Percentiles rank a stretch among this genome's conserved stretches.
phyloP scores from a whole-genome alignment of 2,888 invertebrate genomes.

The Nemoura dubitans region DNA sequence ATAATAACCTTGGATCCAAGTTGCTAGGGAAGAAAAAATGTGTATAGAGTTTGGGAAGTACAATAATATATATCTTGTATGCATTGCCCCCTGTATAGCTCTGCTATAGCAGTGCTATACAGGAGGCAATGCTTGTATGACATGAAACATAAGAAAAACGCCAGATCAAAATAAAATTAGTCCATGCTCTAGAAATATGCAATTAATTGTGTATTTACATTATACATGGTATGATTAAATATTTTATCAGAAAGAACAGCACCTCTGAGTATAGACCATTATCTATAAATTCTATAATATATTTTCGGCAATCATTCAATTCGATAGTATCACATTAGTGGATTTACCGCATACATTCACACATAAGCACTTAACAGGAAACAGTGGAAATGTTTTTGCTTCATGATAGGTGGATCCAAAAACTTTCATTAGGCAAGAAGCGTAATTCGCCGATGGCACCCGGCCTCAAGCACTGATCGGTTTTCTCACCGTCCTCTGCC shows the following conservation, averaged over 20 bases:
- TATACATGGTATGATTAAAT: background rate
- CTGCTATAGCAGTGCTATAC: too few species aligned
- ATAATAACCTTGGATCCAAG: too few species aligned
- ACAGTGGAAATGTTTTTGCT: background rate
- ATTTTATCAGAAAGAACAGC: conserved; percentile 3
- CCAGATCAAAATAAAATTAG: too few species aligned
- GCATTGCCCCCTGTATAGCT: too few species aligned
- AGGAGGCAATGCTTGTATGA: too few species aligned
- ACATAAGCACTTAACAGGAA: background rate
- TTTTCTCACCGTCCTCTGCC: too few species aligned
- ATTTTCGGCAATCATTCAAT: conserved; percentile 7
- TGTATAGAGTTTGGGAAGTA: too few species aligned
- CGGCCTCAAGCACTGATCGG: background rate
- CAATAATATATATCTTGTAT: too few species aligned
- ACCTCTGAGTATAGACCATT: background rate
- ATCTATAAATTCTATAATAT: too few species aligned
- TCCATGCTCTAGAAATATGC: background rate
- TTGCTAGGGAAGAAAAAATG: too few species aligned
- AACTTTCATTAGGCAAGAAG: background rate
- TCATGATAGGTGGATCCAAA: background rate
- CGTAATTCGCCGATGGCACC: background rate
- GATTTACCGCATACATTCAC: background rate
- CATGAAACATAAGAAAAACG: too few species aligned
- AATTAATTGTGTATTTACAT: conserved; percentile 7
- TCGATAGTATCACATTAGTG: background rate